These are phyloP conservation scores for Fratercula arctica DNA, from an alignment of 2,797 vertebrate species.

Conservation along the genomic window DNA sequence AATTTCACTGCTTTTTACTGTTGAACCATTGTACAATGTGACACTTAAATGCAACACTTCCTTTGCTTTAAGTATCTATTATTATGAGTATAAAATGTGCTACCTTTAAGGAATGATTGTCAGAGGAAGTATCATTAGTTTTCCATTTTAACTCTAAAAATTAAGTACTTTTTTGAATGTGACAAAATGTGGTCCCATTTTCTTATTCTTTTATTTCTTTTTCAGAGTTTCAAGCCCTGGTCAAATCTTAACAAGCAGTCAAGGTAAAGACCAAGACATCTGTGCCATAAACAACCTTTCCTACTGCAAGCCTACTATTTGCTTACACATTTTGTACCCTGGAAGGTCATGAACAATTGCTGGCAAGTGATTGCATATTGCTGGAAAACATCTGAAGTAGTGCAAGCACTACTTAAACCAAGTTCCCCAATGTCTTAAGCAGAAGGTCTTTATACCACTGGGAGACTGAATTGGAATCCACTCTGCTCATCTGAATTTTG, in stretches of 20 bases:
- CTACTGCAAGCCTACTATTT: slow-evolving; percentile 1
- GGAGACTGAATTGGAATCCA: not conserved
- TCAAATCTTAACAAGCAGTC: slow-evolving; percentile 22
- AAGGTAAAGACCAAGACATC: not conserved
- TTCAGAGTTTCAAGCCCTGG: slow-evolving; percentile 57
- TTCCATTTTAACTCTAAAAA: not conserved
- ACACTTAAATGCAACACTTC: not conserved
- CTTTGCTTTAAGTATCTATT: not conserved
- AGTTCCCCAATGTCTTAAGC: not conserved
- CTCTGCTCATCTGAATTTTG: not conserved
- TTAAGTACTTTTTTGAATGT: not conserved
- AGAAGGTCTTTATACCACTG: not conserved
- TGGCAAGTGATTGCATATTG: not conserved
- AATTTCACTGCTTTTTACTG: not conserved
- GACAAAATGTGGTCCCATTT: not conserved
- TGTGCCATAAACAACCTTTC: not conserved
- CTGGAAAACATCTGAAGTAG: slow-evolving; percentile 6
- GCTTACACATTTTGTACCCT: slow-evolving; percentile 33
- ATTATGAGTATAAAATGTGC: not conserved
- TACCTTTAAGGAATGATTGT: not conserved
- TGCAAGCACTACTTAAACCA: not conserved
- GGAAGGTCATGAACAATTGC: not conserved
- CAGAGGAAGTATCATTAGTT: not conserved
- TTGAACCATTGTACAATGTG: not conserved
- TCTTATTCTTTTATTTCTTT: not conserved